These are phyloP conservation scores for Stegophylla sp. DNA, from an alignment of 2,888 invertebrate species.

Conservation along the genomic window DNA sequence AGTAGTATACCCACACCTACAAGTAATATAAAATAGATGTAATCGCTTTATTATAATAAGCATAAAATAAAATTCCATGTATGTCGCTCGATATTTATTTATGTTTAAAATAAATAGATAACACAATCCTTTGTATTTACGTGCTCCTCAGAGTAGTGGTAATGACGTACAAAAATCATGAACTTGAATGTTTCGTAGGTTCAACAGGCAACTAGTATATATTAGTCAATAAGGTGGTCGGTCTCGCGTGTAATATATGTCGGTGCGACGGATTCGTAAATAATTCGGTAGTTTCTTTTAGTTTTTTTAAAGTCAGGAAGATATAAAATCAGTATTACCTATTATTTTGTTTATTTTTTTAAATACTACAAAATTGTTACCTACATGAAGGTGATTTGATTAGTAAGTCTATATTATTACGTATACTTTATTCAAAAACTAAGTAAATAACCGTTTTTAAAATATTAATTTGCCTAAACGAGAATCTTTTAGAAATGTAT, in stretches of 20 bases:
- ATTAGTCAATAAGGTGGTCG: constrained; percentile 26
- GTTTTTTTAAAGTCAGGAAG: constrained; percentile 45
- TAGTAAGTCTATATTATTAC: constrained; percentile 50
- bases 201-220: constrained; percentile 17
- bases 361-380: neutral
- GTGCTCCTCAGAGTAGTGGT: constrained; percentile 31
- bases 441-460: no score
- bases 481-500: no score
- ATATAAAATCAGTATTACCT: constrained; percentile 1
- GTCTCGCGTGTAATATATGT: constrained; percentile 4
- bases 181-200: constrained; percentile 33
- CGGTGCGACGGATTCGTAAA: constrained; percentile 17
- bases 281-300: constrained; percentile 47
- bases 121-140: constrained; percentile 2
- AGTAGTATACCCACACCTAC: no score
- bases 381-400: constrained; percentile 9
- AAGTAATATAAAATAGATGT: no score
- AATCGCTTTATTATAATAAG: no score
- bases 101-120: neutral
- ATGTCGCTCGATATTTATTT: neutral
- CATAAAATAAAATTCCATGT: no score
- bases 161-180: constrained; percentile 22
- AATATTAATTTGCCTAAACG: no score
- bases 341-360: neutral
- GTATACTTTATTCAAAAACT: no score